Base-by-base conservation (phyloP, 2,888 invertebrate species). In the Glyphotaelius pellucidus region DNA sequence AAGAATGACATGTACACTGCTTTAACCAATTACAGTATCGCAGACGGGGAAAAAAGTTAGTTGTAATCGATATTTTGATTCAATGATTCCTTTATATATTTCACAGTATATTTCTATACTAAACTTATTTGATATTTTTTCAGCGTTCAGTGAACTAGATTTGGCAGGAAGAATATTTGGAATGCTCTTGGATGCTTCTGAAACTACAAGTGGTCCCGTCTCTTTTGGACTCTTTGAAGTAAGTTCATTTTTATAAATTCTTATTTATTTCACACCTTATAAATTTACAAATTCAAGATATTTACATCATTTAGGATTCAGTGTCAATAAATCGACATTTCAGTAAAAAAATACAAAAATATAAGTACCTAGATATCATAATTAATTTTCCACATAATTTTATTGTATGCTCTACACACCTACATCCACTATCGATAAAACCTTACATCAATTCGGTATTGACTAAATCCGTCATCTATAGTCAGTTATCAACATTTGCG, bases 121-220 rank as follows among this genome's bases (percentile, higher is more conserved):
- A 42, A 42, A 42, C 67, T 67, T n/a, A n/a, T 67, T 5, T 67
- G 67, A 25, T 7, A n/a, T n/a, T n/a, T 67, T 30, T 47, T 83
- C 38, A 90, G 90, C 31, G 0, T 85, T 67, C 11, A 32, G 38
- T n/a, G 90, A 84, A 67, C n/a, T 90, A 0, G 90, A 90, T 15
- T 32, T 90, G 31, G 90, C 90, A 32, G 90, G 83, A 84, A 90
- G 83, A 90, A 47, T 90, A 32, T 90, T 90, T 67, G 90, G 90
- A 85, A 90, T 83, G 79, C 67, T 90, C 0, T 19, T 90, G 35
- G 90, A 90, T 79, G 90, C 85, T 32, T 90, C 90, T 7, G 85
- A 90, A 85, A 90, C 90, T n/a, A 85, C 90, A 7, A 85, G 90
- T 67, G 83, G 83, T 3, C 85, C 85, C 25, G 42, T 84, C n/a